Evolutionary conservation across 2,113 vertebrate genomes (phyloP).

Genomic region (Cavia aperea): DNA sequence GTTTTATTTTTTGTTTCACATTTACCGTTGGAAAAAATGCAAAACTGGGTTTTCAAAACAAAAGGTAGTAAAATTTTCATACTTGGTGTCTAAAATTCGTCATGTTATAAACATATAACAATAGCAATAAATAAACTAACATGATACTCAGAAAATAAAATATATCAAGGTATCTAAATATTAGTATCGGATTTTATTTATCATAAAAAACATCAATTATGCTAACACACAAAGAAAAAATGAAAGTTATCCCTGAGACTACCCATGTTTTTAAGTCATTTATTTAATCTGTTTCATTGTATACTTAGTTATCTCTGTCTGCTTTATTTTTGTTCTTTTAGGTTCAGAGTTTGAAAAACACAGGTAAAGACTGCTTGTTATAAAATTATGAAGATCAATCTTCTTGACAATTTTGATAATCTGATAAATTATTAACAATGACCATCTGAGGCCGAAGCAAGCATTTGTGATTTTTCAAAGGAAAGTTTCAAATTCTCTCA

Average conservation of each 20-base stretch:
- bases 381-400: conserved; percentile 52
- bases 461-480: conserved; percentile 61
- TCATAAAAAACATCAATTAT: conserved; percentile 42
- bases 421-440: conserved; percentile 29
- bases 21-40: conserved; percentile 38
- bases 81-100: conserved; percentile 49
- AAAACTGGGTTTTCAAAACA: conserved; percentile 55
- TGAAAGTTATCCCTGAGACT: conserved; percentile 17
- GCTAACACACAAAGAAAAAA: conserved; percentile 16
- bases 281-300: background rate
- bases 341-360: background rate
- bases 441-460: conserved; percentile 56
- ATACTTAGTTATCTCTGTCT: background rate
- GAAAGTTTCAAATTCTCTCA: conserved; percentile 18
- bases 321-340: conserved; percentile 38
- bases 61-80: conserved; percentile 48
- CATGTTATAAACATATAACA: conserved; percentile 29
- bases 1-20: conserved; percentile 44
- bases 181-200: background rate
- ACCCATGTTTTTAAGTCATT: conserved; percentile 34
- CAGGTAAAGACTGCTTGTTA: conserved; percentile 40
- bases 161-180: conserved; percentile 26
- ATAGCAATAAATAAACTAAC: conserved; percentile 24
- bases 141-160: background rate
- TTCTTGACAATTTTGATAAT: conserved; percentile 63